Percentiles rank a stretch among this genome's conserved stretches.
Evolutionary conservation across 2,888 invertebrate species (phyloP).

Genomic region (Coenonympha glycerion): DNA sequence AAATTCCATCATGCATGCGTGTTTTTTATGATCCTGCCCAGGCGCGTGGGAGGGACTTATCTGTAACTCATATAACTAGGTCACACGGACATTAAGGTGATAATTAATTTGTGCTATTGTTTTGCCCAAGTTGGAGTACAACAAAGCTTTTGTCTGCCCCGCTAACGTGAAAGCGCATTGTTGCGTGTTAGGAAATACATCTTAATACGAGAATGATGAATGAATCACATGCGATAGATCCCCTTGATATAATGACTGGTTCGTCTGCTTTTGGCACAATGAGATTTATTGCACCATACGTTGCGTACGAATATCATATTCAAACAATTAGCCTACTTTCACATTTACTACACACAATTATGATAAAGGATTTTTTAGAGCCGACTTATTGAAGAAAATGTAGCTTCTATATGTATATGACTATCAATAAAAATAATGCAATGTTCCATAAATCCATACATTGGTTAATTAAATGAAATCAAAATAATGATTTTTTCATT

Average conservation of each 20-base stretch:
- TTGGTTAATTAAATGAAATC: too few species aligned
- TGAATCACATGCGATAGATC: constrained; percentile 1
- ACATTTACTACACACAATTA: not conserved
- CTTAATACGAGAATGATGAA: not conserved
- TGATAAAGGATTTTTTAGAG: not conserved
- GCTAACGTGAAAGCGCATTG: constrained; percentile 22
- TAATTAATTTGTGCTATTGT: constrained; percentile 38
- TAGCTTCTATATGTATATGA: too few species aligned
- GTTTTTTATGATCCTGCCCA: not conserved
- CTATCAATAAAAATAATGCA: too few species aligned
- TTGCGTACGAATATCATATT: not conserved
- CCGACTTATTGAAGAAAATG: too few species aligned
- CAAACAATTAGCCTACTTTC: not conserved
- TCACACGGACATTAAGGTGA: constrained; percentile 36
- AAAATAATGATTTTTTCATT: too few species aligned
- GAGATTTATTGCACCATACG: not conserved
- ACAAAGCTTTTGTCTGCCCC: constrained; percentile 27
- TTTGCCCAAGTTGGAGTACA: constrained; percentile 27
- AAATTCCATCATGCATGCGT: not conserved
- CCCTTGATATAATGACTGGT: not conserved
- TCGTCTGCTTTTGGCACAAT: not conserved
- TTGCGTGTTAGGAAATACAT: constrained; percentile 14
- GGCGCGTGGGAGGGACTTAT: constrained; percentile 44
- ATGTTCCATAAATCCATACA: too few species aligned
- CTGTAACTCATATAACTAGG: constrained; percentile 38